Percentiles rank a stretch among this genome's conserved stretches.
These are phyloP conservation scores for Bos indicus DNA, from an alignment of 2,113 vertebrate genomes.

Conservation along the genomic window DNA sequence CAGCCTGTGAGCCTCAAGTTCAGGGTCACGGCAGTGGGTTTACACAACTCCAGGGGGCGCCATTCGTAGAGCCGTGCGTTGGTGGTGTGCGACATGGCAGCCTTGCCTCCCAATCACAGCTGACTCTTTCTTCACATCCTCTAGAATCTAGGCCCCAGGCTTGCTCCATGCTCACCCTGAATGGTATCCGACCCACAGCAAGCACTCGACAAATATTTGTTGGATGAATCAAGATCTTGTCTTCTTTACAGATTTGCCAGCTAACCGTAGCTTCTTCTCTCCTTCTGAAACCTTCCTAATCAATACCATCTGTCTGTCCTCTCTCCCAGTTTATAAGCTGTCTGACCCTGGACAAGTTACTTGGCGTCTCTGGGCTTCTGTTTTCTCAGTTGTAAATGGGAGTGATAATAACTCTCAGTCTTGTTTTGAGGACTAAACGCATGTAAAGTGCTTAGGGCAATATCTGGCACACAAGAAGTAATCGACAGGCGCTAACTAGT, in stretches of 20 bases:
- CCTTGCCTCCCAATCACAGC: neutral
- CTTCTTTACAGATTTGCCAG: neutral
- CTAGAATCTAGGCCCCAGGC: neutral
- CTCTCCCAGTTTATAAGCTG: neutral
- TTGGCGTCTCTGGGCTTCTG: neutral
- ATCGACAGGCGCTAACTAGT: neutral
- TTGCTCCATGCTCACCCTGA: neutral
- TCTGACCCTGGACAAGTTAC: neutral
- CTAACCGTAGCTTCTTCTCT: neutral
- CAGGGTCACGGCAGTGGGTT: neutral
- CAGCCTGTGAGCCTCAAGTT: neutral
- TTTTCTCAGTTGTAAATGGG: neutral
- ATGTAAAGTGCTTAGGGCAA: neutral
- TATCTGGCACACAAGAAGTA: neutral
- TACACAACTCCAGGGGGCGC: neutral
- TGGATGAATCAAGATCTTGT: neutral
- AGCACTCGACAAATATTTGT: neutral
- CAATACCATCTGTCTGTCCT: neutral
- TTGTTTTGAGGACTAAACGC: neutral
- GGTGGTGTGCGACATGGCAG: fast-evolving
- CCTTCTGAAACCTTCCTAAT: neutral
- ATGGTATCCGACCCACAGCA: no score
- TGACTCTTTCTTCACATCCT: neutral
- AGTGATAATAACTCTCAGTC: neutral
- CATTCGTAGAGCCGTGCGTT: neutral